Evolutionary conservation across 2,888 invertebrate species (phyloP), one percentile per base, ranked within the genome.

Genomic region (Sminthurinus aureus): DNA sequence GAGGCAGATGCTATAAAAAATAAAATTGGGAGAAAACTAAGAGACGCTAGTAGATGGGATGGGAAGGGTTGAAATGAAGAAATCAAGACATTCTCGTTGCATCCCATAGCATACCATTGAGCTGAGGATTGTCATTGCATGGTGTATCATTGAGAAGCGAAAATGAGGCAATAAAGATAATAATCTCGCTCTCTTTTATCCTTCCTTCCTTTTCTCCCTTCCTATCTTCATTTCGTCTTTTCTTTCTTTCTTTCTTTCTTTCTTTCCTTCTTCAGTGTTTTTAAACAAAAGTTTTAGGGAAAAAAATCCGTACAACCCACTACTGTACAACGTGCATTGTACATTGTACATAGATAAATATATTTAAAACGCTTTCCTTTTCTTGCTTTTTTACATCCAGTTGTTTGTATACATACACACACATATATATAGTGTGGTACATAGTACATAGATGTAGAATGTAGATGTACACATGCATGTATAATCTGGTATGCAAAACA

Each of bases 151-250:
- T 85, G 83, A 38, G 38, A 84, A 82, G 85, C 84, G 85, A 85
- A 84, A 85, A 85, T 85, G 85, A 85, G 85, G 76, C 83, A 84
- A 85, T 85, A 85, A 85, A 85, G 85, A 85, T 85, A 84, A 52
- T 50, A 76, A 85, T 85, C 85, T 79, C 64, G 58, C 69, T 77
- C 26, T 69, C 76, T 51, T 50, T 74, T 58, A 58, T 75, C 75
- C n/a, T 81, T 64, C 38, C n/a, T n/a, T 64, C 71, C 66, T 58
- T 73, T 79, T 81, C 51, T 71, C 67, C 20, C 11, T 67, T 20
- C 67, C 20, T 20, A n/a, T n/a, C n/a, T n/a, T n/a, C n/a, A n/a
- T 67, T 22, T n/a, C 67, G 12, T 66, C 64, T 75, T 50, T 50
- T 73, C 67, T 73, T 22, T 73, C 0, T 67, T 51, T 58, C 24